Percentiles rank a stretch among this genome's conserved stretches.
Conservation (phyloP, 1,140 invertebrate genomes). For the Cryptotermes secundus region DNA sequence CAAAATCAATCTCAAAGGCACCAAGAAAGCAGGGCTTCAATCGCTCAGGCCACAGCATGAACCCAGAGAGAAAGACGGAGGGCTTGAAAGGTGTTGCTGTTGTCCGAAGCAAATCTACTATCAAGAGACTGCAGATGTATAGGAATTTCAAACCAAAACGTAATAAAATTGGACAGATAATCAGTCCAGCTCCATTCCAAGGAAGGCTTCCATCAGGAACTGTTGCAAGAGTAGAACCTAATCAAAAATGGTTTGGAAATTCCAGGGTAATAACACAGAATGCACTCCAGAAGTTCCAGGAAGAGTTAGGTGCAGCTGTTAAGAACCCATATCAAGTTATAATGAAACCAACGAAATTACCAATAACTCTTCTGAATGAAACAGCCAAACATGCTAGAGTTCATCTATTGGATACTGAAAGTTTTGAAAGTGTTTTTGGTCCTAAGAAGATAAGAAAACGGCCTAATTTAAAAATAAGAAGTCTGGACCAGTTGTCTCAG, state of each 20-base stretch:
- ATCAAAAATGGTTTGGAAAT: constrained; percentile 98
- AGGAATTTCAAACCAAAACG: constrained; percentile 94
- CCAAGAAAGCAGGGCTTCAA: constrained; percentile 75
- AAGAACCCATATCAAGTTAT: constrained; percentile 97
- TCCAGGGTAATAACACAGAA: constrained; percentile 89
- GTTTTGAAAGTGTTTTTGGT: constrained; percentile 93
- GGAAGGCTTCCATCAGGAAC: constrained; percentile 84
- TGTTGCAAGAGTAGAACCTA: constrained; percentile 92
- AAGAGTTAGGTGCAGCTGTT: constrained; percentile 89
- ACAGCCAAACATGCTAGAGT: constrained; percentile 86
- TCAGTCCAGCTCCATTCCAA: constrained; percentile 94
- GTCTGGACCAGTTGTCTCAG: constrained; percentile 70
- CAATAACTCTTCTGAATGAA: constrained; percentile 93
- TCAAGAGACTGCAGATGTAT: constrained; percentile 97
- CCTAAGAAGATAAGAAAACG: constrained; percentile 89
- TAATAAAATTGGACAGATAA: constrained; percentile 87
- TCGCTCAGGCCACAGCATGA: constrained; percentile 82
- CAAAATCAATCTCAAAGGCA: constrained; percentile 62
- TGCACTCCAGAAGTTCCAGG: constrained; percentile 95
- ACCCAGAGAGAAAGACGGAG: constrained; percentile 74
- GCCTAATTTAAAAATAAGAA: constrained; percentile 77
- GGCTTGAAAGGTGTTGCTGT: constrained; percentile 83
- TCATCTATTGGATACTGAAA: constrained; percentile 94
- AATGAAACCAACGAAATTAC: constrained; percentile 94
- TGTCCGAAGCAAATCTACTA: constrained; percentile 86